A percentile compares a stretch with the other conserved stretches of the same genome.
phyloP scores from a whole-genome alignment of 2,888 invertebrate genomes.

The Athetis lepigone region DNA sequence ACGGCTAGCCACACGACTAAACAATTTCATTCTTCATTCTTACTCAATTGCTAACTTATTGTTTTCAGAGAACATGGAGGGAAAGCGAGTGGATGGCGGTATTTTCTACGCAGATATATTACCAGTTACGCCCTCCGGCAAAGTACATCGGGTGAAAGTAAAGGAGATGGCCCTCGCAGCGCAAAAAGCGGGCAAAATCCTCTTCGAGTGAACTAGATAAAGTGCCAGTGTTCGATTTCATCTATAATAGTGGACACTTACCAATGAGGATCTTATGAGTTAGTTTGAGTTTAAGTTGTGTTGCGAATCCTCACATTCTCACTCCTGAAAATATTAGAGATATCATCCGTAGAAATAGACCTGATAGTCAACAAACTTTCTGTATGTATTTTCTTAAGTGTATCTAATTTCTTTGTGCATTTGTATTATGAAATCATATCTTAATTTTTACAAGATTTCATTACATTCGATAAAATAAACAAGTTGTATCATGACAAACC shows the following conservation, averaged over 20 bases:
- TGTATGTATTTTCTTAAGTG: slow-evolving; percentile 1
- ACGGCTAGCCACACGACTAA: slow-evolving; percentile 30
- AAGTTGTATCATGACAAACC: slow-evolving; percentile 13
- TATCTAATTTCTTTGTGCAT: slow-evolving; percentile 19
- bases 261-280: slow-evolving; percentile 34
- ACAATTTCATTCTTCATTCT: slow-evolving; percentile 35
- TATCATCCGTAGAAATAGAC: slow-evolving; percentile 6
- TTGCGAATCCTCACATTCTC: slow-evolving; percentile 31
- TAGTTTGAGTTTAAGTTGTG: slow-evolving; percentile 24
- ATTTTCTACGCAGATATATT: slow-evolving; percentile 71
- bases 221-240: slow-evolving; percentile 22
- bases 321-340: slow-evolving; percentile 2
- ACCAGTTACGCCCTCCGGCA: slow-evolving; percentile 71
- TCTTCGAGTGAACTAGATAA: slow-evolving; percentile 45
- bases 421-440: not conserved
- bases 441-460: slow-evolving; percentile 20
- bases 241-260: slow-evolving; percentile 22
- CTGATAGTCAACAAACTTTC: slow-evolving; percentile 22
- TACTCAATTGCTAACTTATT: slow-evolving; percentile 48
- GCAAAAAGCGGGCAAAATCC: slow-evolving; percentile 59
- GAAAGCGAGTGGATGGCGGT: slow-evolving; percentile 69
- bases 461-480: slow-evolving; percentile 10
- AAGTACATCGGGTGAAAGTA: slow-evolving; percentile 70
- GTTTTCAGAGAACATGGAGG: slow-evolving; percentile 67
- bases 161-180: slow-evolving; percentile 67